Evolutionary conservation across 2,888 invertebrate genomes (phyloP).

Genomic region (Diarsia rubi): DNA sequence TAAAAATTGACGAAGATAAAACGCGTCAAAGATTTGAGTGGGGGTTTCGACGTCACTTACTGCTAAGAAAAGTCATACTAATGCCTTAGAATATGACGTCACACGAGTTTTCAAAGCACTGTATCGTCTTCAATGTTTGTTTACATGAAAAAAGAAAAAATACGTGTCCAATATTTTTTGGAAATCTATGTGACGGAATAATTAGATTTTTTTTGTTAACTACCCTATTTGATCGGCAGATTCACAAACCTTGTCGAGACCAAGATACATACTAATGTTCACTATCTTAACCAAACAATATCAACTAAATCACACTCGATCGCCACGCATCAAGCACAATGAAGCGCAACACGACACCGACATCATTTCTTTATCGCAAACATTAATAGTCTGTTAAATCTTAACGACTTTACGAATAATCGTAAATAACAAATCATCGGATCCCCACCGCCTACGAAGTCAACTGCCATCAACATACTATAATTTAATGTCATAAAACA

Average conservation of each 20-base stretch:
- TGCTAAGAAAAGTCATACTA: too few relatives aligned
- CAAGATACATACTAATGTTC: neutral
- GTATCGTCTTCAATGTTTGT: too few relatives aligned
- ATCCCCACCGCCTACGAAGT: constrained; percentile 69
- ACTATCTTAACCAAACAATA: constrained; percentile 28
- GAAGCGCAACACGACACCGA: constrained; percentile 47
- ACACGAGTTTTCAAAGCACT: too few relatives aligned
- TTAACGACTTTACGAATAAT: constrained; percentile 63
- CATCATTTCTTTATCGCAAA: constrained; percentile 57
- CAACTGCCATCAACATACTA: constrained; percentile 68
- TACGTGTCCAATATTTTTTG: too few relatives aligned
- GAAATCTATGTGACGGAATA: too few relatives aligned
- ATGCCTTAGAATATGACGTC: too few relatives aligned
- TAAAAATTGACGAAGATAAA: too few relatives aligned
- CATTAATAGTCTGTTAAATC: constrained; percentile 66
- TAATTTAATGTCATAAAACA: constrained; percentile 69
- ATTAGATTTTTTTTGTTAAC: too few relatives aligned
- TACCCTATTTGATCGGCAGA: neutral
- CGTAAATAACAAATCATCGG: constrained; percentile 65
- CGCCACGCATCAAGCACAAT: constrained; percentile 45
- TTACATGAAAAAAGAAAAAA: too few relatives aligned
- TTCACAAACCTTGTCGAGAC: neutral
- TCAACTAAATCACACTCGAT: constrained; percentile 37
- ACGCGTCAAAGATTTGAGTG: too few relatives aligned
- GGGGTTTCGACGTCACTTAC: too few relatives aligned